Evolutionary conservation across 2,888 invertebrate species (phyloP).

Genomic region (Pandemis cinnamomeana): DNA sequence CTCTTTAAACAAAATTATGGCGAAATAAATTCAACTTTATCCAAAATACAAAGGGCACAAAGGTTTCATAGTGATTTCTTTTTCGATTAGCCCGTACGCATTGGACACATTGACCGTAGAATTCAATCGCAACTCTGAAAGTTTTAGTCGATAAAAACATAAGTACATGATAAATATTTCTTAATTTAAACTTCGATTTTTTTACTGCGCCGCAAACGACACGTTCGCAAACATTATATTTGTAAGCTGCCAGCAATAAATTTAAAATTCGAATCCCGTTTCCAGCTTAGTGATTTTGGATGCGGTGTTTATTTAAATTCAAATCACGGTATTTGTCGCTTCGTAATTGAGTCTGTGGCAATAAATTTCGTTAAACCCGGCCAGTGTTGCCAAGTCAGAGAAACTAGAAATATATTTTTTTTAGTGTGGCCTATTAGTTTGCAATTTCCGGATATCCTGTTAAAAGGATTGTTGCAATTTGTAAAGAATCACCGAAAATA

Average conservation of each 20-base stretch:
- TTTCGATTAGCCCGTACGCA: too few species aligned
- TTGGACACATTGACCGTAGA: too few species aligned
- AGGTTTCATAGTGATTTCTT: too few species aligned
- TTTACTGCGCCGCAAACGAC: constrained; percentile 12
- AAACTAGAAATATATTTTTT: background rate
- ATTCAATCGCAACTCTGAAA: too few species aligned
- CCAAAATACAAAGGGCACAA: too few species aligned
- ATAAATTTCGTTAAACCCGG: constrained; percentile 32
- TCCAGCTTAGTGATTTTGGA: constrained; percentile 28
- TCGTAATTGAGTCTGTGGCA: constrained; percentile 35
- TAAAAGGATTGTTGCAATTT: too few species aligned
- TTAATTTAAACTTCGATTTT: constrained; percentile 11
- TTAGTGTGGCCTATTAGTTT: background rate
- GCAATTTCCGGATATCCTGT: too few species aligned
- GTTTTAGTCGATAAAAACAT: background rate
- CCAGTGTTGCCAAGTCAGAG: background rate
- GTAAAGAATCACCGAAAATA: too few species aligned
- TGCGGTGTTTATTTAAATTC: constrained; percentile 37
- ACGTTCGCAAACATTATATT: constrained; percentile 27
- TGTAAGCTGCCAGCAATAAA: constrained; percentile 29
- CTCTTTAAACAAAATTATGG: too few species aligned
- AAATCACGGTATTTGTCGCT: constrained; percentile 29
- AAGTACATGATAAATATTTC: background rate
- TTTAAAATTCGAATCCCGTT: constrained; percentile 35
- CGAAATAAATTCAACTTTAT: too few species aligned